A percentile compares a stretch with the other conserved stretches of the same genome.
Conservation (phyloP, 2,797 vertebrate genomes). For the Fistularia commersonii region DNA sequence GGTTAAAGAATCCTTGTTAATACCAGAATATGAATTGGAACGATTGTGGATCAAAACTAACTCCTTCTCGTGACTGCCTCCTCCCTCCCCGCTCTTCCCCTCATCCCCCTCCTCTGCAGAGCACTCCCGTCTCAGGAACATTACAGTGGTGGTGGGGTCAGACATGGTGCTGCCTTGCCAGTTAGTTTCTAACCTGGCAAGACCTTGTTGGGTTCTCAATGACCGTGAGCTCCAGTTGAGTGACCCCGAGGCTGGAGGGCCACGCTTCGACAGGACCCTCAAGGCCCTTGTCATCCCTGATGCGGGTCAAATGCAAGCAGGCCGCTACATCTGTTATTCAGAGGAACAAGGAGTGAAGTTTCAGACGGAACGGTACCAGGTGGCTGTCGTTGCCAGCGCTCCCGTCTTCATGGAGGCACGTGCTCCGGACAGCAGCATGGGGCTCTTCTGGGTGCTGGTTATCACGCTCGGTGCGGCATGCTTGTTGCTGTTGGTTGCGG, state of each 20-base stretch:
- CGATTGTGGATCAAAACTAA: slow-evolving; percentile 23
- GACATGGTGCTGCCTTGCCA: slow-evolving; percentile 90
- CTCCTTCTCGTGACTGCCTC: slow-evolving; percentile 4
- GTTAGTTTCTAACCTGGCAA: slow-evolving; percentile 90
- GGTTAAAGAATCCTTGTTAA: slow-evolving; percentile 22
- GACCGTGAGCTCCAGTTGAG: slow-evolving; percentile 76
- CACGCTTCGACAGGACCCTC: slow-evolving; percentile 80
- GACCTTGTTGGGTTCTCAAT: slow-evolving; percentile 85
- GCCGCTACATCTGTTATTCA: slow-evolving; percentile 85
- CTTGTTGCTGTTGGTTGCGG: slow-evolving; percentile 82
- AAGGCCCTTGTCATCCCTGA: slow-evolving; percentile 84
- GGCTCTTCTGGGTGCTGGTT: slow-evolving; percentile 89
- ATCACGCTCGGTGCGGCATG: slow-evolving; percentile 87
- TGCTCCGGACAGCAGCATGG: slow-evolving; percentile 85
- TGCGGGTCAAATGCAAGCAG: slow-evolving; percentile 77
- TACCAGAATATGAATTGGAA: slow-evolving; percentile 29
- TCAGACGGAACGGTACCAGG: slow-evolving; percentile 82
- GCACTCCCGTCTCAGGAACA: slow-evolving; percentile 77
- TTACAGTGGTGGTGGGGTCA: slow-evolving; percentile 87
- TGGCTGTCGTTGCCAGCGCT: slow-evolving; percentile 80
- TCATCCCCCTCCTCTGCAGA: slow-evolving; percentile 55
- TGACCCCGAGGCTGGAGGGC: slow-evolving; percentile 59
- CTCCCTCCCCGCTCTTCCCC: not conserved
- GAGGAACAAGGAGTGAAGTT: slow-evolving; percentile 87
- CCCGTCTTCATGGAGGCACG: slow-evolving; percentile 85